phyloP scores from a whole-genome alignment of 2,113 vertebrate genomes.

The Pelvicachromis taeniatus region DNA sequence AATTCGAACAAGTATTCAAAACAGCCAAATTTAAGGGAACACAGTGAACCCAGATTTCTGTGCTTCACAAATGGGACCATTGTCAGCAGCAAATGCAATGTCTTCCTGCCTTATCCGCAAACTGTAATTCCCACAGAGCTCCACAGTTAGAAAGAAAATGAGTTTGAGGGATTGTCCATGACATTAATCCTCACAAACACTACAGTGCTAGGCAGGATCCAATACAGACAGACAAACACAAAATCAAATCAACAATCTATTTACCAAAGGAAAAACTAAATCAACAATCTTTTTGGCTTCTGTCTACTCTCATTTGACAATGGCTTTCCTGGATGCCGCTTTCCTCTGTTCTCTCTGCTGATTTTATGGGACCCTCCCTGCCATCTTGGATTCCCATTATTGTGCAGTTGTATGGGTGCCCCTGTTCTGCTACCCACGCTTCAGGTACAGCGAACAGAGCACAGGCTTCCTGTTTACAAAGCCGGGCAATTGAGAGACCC shows the following conservation, averaged over 20 bases:
- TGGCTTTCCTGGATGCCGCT: conserved; percentile 26
- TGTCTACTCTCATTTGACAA: conserved; percentile 53
- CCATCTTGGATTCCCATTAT: conserved; percentile 71
- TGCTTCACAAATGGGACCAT: conserved; percentile 21
- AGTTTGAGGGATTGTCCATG: conserved; percentile 71
- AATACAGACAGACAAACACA: conserved; percentile 48
- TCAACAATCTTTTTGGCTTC: conserved; percentile 51
- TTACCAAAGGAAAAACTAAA: conserved; percentile 51
- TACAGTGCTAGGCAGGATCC: conserved; percentile 44
- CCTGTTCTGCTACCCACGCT: conserved; percentile 62
- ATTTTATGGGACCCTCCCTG: conserved; percentile 64
- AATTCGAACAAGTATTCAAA: conserved; percentile 42
- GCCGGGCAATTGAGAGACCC: conserved; percentile 43
- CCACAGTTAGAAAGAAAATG: conserved; percentile 66
- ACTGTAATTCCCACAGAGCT: conserved; percentile 65
- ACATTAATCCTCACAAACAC: conserved; percentile 69
- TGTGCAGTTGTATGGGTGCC: conserved; percentile 57
- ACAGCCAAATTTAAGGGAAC: conserved; percentile 32
- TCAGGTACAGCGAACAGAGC: conserved; percentile 61
- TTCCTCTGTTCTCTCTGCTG: conserved; percentile 45
- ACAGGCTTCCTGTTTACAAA: conserved; percentile 73
- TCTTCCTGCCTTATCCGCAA: conserved; percentile 44
- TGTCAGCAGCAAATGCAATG: conserved; percentile 26
- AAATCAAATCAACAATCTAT: conserved; percentile 61
- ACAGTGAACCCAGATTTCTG: conserved; percentile 25